Base-by-base conservation (phyloP, 2,888 invertebrate genomes). In the Andrena hattorfiana region DNA sequence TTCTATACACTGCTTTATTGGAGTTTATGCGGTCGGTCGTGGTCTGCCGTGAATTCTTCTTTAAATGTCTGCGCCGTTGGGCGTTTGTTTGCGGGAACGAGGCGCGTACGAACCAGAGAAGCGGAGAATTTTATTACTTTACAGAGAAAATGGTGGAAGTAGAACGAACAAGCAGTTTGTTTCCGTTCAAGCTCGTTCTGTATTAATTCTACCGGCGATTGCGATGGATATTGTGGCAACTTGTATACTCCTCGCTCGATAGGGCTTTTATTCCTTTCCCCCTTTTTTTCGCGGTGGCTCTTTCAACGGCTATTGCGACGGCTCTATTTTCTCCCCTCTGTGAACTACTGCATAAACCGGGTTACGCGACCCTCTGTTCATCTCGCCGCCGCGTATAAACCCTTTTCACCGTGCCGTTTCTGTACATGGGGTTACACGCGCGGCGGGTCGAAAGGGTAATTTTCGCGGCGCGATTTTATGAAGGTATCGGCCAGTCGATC, bases 1-100 rank as follows among this genome's bases (percentile, higher is more conserved):
- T 72, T 78, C 78, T 74, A 79, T 87, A 81, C 81, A 84, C 68
- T 66, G 87, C 51, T 79, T 86, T 81, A 81, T 86, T 73, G 71
- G 59, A 68, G 67, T 71, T 54, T 69, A 80, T 71, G 74, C 51
- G 56, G 63, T 77, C 60, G 64, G 26, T 32, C 54, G 77, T 54
- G 71, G 60, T 71, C 66, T 48, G 70, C 67, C 67, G 2, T 13
- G 63, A 69, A 76, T 13, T 62, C 62, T 80, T 71, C 32, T 67
- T 72, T 26, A 67, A 67, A 76, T 67, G 72, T 67, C 8, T 10
- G 42, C 30, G 23, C 7, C 35, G 13, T 4, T 28, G 67, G 42
- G 23, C 35, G 51, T 63, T 79, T 69, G 56, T 60, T 71, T 20
- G 75, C 8, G 7, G 76, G n/a, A 26, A 69, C 72, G 49, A 63